Evolutionary conservation across 2,888 invertebrate genomes (phyloP), one percentile per base, ranked within the genome.

Genomic region (Aspidapion aeneum): DNA sequence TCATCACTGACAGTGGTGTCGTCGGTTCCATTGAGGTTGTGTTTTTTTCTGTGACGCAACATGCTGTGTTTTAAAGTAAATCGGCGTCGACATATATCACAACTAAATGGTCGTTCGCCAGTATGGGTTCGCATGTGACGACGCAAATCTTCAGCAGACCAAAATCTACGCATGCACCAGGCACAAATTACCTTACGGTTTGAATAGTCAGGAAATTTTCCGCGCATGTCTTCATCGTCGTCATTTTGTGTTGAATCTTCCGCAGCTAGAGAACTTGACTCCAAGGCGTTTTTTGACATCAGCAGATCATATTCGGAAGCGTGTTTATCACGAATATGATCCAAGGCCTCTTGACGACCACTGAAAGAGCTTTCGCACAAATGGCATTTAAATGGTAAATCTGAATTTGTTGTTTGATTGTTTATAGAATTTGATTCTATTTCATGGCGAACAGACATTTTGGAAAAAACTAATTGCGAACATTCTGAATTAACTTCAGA

Each of bases 21-120:
- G 51, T 85, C 78, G 35, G 55, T 60, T 22, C 54, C 62, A 35
- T 73, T 73, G 3, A 87, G 85, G 67, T 85, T 86, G 77, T 96
- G 96, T 79, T 95, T 96, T 82, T 95, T 94, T 71, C 94, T 86
- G 77, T 96, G 96, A 0, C 96, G 86, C 70, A 96, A 84, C 96
- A 96, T 96, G 80, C 94, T 94, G 82, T 96, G 96, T 75, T 96
- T 96, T 56, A 96, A 82, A 0, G 96, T 96, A 81, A 96, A 96
- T 67, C 92, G 86, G 3, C 95, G 85, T 49, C 90, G 82, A 79
- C 96, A 96, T 54, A 94, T 88, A 78, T 94, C 93, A 77, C 96
- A 96, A 64, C 92, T 91, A 78, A 95, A 96, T 0, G 96, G 96
- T 1, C 95, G 82, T 76, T 96, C 96, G 0, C 95, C 95, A 0